Percentiles rank a stretch among this genome's conserved stretches.
Conservation (phyloP, 2,888 invertebrate genomes). For the Lycophotia porphyrea region DNA sequence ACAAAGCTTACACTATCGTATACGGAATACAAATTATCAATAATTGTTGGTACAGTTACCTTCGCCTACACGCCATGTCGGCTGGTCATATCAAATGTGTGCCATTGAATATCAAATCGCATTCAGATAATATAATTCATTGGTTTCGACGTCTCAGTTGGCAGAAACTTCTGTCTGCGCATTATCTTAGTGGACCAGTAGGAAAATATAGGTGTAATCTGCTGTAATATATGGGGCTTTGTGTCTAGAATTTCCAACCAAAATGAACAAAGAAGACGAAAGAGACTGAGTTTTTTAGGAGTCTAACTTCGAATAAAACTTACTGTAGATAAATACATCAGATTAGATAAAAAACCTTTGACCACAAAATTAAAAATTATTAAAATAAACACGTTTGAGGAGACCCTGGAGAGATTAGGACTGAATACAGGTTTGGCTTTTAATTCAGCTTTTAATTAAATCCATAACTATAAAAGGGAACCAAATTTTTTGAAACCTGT, state of each 20-base stretch:
- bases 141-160: constrained; percentile 33
- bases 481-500: background rate
- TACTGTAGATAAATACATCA: background rate
- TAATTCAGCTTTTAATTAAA: background rate
- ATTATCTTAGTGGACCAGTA: constrained; percentile 35
- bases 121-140: constrained; percentile 59
- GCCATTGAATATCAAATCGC: constrained; percentile 64
- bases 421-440: background rate
- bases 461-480: background rate
- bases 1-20: constrained; percentile 68
- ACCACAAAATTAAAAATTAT: background rate
- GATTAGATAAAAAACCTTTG: background rate
- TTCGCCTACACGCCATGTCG: constrained; percentile 68
- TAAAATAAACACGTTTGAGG: background rate
- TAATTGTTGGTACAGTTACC: constrained; percentile 75
- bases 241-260: background rate
- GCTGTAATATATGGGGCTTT: background rate
- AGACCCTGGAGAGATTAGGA: background rate
- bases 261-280: background rate
- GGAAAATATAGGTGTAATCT: constrained; percentile 4
- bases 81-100: constrained; percentile 61
- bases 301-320: background rate
- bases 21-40: constrained; percentile 78
- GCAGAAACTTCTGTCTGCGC: constrained; percentile 32
- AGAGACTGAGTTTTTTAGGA: background rate